These are phyloP conservation scores for Leontocebus nigricollis DNA, from an alignment of 2,797 vertebrate genomes.

Conservation along the genomic window DNA sequence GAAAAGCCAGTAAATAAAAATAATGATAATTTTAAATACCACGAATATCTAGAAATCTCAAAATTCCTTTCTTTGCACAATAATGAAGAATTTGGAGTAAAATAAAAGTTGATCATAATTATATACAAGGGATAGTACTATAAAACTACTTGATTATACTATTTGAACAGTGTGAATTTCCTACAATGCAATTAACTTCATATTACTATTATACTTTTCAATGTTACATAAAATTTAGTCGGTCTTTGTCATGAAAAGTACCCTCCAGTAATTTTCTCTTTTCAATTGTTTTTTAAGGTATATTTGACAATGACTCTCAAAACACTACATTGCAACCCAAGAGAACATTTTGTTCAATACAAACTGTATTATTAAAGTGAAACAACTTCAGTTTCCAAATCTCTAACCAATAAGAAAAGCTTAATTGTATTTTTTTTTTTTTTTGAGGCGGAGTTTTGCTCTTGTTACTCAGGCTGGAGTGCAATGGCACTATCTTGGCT, in stretches of 20 bases:
- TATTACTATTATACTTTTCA: background rate
- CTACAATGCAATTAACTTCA: background rate
- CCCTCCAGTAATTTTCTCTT: background rate
- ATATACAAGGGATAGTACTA: background rate
- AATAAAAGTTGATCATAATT: background rate
- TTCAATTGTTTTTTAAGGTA: background rate
- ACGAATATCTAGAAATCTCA: background rate
- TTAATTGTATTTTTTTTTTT: background rate
- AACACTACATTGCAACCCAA: background rate
- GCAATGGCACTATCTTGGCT: too few relatives aligned
- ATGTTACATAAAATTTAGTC: background rate
- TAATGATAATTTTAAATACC: background rate
- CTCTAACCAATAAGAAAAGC: background rate
- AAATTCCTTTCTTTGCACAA: background rate
- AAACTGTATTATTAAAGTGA: background rate
- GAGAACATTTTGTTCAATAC: background rate
- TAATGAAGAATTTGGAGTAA: background rate
- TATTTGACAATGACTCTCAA: constrained; percentile 24
- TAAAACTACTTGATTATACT: background rate
- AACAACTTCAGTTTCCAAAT: constrained; percentile 2
- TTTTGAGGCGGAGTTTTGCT: too few relatives aligned
- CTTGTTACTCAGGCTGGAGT: too few relatives aligned
- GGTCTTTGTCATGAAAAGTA: background rate
- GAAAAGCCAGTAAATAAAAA: background rate
- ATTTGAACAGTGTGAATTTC: constrained; percentile 8